Base-by-base conservation (phyloP, 2,113 vertebrate species). In the Synodontis membranacea region DNA sequence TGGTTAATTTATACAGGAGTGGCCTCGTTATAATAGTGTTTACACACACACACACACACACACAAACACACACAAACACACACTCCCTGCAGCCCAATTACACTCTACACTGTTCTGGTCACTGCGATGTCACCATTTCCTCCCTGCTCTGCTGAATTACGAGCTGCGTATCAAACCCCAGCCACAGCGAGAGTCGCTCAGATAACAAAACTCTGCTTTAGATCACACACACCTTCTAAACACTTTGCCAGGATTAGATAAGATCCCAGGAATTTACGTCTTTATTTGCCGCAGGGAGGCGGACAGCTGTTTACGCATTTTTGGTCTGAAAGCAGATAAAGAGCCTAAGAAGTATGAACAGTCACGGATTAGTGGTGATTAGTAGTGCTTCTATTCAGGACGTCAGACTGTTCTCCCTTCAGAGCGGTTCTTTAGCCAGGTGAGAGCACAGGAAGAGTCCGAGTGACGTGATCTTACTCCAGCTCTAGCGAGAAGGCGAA, bases 211-310 rank as follows among this genome's bases (percentile, higher is more conserved):
- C 17, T 31, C 44, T 78, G 28, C 10, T n/a, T 50, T 8, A 17
- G 14, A 78, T 78, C 74, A 50, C 75, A 78, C 46, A 78, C 75
- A 78, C 75, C 46, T 52, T 34, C 46, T 48, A 48, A 76, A 78
- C 48, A 31, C n/a, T 11, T 4, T n/a, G 2, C 46, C 48, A 52
- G 15, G 75, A 52, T 21, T n/a, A 78, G 48, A 78, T 52, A 34
- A 78, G 75, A 78, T 52, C 46, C 42, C 2, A 0, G 46, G 46
- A 52, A 31, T 78, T 34, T 17, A 3, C 1, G 34, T 15, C 44
- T 5, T n/a, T 48, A 8, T 46, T 19, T n/a, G 14, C 75, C 3
- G 28, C 46, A 5, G n/a, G 17, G n/a, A n/a, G 10, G 75, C 1
- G 7, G 7, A 19, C 15, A 2, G 14, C 42, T 12, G 28, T n/a